Conservation (phyloP, 2,888 invertebrate species). For the Drosophila pseudotalamancana region DNA sequence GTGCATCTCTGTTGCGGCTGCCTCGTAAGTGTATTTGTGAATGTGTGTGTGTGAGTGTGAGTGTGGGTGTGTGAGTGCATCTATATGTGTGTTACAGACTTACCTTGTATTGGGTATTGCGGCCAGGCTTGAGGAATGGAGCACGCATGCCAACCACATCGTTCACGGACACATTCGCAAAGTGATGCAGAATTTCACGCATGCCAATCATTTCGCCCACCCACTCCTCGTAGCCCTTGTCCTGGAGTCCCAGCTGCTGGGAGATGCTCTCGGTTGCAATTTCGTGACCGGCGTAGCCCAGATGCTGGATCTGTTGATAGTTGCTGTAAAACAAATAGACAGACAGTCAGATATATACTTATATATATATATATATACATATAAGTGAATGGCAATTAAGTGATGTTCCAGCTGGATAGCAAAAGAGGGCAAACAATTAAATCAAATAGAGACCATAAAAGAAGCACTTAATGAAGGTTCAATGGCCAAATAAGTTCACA, state of each 20-base stretch:
- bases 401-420: slow-evolving; percentile 2
- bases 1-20: slow-evolving; percentile 10
- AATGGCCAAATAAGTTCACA: slow-evolving; percentile 17
- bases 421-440: slow-evolving; percentile 29
- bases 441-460: slow-evolving; percentile 37
- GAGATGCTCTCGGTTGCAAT: slow-evolving; percentile 88
- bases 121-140: slow-evolving; percentile 95
- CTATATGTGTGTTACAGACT: slow-evolving; percentile 29
- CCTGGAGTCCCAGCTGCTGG: slow-evolving; percentile 92
- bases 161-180: slow-evolving; percentile 91
- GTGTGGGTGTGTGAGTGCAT: neutral
- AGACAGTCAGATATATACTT: too few relatives aligned
- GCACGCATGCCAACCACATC: slow-evolving; percentile 95
- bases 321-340: slow-evolving; percentile 88
- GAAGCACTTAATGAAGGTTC: slow-evolving; percentile 14
- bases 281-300: slow-evolving; percentile 96
- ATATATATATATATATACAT: too few relatives aligned
- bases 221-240: slow-evolving; percentile 96
- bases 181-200: slow-evolving; percentile 93
- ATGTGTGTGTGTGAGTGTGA: slow-evolving; percentile 17
- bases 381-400: slow-evolving; percentile 32
- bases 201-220: slow-evolving; percentile 97
- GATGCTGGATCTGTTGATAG: slow-evolving; percentile 95
- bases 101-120: slow-evolving; percentile 96
- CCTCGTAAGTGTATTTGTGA: slow-evolving; percentile 10